These are phyloP conservation scores for Prochilodus magdalenae DNA, from an alignment of 2,113 vertebrate genomes.

Conservation along the genomic window DNA sequence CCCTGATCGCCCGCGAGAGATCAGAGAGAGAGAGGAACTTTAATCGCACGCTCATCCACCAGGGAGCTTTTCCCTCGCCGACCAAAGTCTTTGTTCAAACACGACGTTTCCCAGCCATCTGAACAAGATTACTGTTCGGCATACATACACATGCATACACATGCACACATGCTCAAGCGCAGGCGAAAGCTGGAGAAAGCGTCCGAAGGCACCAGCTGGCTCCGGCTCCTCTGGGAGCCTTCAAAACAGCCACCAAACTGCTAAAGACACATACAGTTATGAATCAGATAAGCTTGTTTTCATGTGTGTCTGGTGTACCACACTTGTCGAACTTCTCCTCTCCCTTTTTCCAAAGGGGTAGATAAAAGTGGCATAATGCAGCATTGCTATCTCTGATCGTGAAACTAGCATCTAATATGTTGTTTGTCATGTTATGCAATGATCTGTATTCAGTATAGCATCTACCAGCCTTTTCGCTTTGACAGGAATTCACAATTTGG, in stretches of 20 bases:
- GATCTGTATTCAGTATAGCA: too few species aligned
- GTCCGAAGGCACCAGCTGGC: conserved; percentile 2
- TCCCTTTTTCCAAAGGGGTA: too few species aligned
- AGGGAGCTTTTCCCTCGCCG: neutral
- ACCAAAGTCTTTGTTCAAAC: conserved; percentile 2
- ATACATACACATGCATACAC: neutral
- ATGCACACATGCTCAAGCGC: neutral
- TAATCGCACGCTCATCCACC: neutral
- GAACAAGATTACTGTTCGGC: neutral
- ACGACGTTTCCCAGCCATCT: conserved; percentile 12
- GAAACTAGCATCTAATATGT: too few species aligned
- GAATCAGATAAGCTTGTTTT: neutral
- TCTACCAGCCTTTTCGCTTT: too few species aligned
- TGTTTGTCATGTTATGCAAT: too few species aligned
- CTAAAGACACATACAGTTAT: neutral
- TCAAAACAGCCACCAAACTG: conserved; percentile 10
- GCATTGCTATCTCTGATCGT: too few species aligned
- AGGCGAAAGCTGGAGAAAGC: neutral
- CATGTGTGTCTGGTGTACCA: neutral
- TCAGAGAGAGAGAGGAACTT: conserved; percentile 16
- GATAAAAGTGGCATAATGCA: too few species aligned
- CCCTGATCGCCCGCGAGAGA: neutral
- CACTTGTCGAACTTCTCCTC: too few species aligned
- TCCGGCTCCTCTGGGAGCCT: neutral
- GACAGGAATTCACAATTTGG: too few species aligned